A percentile compares a stretch with the other conserved stretches of the same genome.
phyloP scores from a whole-genome alignment of 2,113 vertebrate genomes.

The Zapornia atra region DNA sequence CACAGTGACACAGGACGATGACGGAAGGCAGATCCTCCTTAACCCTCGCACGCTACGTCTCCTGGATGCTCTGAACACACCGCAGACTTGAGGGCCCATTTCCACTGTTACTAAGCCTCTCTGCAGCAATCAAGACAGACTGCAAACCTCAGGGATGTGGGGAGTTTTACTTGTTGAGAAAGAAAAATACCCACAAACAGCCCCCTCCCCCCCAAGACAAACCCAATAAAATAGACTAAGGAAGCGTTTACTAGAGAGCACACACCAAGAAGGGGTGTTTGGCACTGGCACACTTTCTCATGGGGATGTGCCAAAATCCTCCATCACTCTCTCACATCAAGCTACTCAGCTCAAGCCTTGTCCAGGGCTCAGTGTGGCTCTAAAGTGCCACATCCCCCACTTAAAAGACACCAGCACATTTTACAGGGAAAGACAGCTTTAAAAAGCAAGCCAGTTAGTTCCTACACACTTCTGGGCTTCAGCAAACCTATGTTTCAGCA shows the following conservation, averaged over 20 bases:
- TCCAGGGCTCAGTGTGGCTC: background rate
- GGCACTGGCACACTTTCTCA: background rate
- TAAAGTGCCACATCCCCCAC: background rate
- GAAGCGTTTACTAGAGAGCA: background rate
- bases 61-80: background rate
- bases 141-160: background rate
- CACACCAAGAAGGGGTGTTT: background rate
- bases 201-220: fast-evolving
- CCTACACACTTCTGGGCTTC: background rate
- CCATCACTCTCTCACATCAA: background rate
- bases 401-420: background rate
- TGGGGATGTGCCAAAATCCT: background rate
- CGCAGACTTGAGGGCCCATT: background rate
- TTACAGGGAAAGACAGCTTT: background rate
- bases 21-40: slow-evolving; percentile 13
- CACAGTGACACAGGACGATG: background rate
- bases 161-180: background rate
- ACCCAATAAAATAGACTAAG: background rate
- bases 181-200: background rate
- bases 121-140: background rate
- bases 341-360: background rate
- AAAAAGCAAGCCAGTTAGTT: background rate
- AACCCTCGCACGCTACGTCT: background rate
- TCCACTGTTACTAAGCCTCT: background rate
- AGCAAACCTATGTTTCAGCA: background rate